Evolutionary conservation across 2,113 vertebrate genomes (phyloP).

Genomic region (Phyllopteryx taeniolatus): DNA sequence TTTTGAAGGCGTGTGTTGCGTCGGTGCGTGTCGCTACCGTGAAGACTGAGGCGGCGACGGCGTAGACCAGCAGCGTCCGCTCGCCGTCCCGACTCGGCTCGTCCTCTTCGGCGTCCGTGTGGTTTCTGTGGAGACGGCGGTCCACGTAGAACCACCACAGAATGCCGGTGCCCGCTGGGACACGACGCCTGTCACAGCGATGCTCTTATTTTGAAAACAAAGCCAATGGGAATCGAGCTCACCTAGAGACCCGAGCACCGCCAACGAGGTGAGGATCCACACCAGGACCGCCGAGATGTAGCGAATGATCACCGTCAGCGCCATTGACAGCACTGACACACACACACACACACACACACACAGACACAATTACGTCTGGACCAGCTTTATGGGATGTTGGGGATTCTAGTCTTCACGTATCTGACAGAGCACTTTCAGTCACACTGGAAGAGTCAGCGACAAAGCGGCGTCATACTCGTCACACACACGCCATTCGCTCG

Average conservation of each 20-base stretch:
- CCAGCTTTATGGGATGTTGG: too few relatives aligned
- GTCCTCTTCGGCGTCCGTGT: conserved; percentile 75
- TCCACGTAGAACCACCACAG: conserved; percentile 97
- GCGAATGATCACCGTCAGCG: conserved; percentile 95
- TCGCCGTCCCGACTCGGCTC: conserved; percentile 79
- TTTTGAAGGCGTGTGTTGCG: too few relatives aligned
- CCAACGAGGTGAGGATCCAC: conserved; percentile 92
- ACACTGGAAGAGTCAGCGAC: too few relatives aligned
- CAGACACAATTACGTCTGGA: background rate
- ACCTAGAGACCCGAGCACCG: conserved; percentile 92
- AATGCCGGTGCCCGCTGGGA: conserved; percentile 86
- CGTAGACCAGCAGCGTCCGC: conserved; percentile 89
- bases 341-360: background rate
- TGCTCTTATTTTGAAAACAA: background rate
- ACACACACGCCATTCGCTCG: too few relatives aligned
- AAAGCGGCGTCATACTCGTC: too few relatives aligned
- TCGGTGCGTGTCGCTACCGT: conserved; percentile 68
- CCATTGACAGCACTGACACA: conserved; percentile 88
- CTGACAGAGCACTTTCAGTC: background rate
- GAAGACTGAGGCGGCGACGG: conserved; percentile 88
- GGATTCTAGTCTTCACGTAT: too few relatives aligned
- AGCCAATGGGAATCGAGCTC: conserved; percentile 66
- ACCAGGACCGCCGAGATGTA: conserved; percentile 96
- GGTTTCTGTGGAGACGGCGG: conserved; percentile 76
- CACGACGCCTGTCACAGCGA: background rate